Conservation (phyloP, 2,113 vertebrate genomes). For the Podiceps cristatus region DNA sequence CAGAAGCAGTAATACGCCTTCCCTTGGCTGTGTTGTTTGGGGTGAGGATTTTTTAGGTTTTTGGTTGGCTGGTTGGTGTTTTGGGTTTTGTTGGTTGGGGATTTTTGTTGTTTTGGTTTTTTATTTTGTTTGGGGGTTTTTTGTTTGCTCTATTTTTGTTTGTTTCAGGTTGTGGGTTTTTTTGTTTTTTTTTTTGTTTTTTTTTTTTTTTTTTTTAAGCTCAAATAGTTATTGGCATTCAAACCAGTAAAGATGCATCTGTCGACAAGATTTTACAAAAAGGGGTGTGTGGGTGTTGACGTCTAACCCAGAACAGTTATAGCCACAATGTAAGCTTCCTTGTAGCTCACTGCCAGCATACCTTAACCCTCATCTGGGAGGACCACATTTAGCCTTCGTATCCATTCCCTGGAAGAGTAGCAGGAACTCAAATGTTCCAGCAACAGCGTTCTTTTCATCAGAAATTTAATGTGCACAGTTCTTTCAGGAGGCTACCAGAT, state of each 20-base stretch:
- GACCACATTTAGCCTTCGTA: not conserved
- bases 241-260: not conserved
- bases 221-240: not conserved
- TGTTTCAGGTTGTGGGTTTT: too few relatives aligned
- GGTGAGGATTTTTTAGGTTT: too few relatives aligned
- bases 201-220: not conserved
- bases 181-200: too few relatives aligned
- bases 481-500: not conserved
- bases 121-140: not conserved
- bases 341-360: not conserved
- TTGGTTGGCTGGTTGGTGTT: too few relatives aligned
- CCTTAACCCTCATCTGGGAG: not conserved
- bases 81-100: too few relatives aligned
- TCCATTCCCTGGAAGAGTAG: not conserved
- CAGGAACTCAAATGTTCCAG: not conserved
- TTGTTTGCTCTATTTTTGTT: not conserved
- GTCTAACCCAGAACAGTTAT: not conserved
- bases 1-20: not conserved
- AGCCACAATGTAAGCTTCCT: not conserved
- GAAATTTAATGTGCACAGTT: not conserved
- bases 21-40: not conserved
- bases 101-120: too few relatives aligned
- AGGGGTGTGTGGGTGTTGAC: not conserved
- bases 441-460: not conserved
- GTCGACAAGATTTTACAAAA: not conserved